Evolutionary conservation across 2,113 vertebrate genomes (phyloP).

Genomic region (Tauraco erythrolophus): DNA sequence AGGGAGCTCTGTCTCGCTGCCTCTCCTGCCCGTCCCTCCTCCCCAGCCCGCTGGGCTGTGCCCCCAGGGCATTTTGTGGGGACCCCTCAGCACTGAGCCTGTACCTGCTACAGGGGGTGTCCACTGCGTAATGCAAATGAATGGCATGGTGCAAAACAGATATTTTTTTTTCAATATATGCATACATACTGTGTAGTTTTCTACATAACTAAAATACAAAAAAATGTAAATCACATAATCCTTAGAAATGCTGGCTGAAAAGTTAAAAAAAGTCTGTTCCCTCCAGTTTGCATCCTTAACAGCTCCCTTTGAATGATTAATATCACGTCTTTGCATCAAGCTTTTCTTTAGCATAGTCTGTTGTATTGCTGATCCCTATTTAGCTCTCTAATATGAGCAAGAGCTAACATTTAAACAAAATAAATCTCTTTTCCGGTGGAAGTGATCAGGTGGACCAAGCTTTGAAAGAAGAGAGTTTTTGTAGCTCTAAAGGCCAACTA

Average conservation of each 20-base stretch:
- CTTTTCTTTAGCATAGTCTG: neutral
- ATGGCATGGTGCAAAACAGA: neutral
- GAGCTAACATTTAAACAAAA: neutral
- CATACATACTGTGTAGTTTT: neutral
- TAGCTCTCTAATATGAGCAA: neutral
- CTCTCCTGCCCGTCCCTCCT: neutral
- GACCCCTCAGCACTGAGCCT: neutral
- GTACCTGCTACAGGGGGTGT: neutral
- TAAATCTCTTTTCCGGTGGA: neutral
- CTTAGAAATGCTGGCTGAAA: neutral
- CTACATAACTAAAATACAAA: neutral
- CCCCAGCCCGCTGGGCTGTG: accelerated
- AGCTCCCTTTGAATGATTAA: neutral
- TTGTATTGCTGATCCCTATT: neutral
- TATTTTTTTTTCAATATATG: neutral
- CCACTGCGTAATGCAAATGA: neutral
- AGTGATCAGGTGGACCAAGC: neutral
- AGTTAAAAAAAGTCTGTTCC: neutral
- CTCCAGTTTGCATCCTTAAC: neutral
- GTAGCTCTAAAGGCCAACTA: neutral
- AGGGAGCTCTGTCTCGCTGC: neutral
- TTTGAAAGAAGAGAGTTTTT: neutral
- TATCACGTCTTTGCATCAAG: neutral
- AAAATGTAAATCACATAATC: neutral
- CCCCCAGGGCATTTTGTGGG: accelerated